Evolutionary conservation across 2,113 vertebrate genomes (phyloP).

Genomic region (Microtus montanus): DNA sequence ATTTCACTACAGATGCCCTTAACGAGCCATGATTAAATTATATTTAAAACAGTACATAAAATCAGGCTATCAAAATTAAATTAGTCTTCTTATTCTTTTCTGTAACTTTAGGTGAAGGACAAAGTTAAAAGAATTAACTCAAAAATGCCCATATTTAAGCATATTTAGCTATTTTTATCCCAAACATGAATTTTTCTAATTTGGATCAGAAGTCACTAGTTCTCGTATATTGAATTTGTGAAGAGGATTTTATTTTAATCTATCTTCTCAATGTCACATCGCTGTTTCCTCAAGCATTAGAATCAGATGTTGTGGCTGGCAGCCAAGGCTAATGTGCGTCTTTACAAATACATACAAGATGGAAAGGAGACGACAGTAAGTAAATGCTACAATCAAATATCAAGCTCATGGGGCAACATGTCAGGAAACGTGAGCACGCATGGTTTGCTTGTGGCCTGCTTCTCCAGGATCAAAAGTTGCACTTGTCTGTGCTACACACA

Average conservation of each 20-base stretch:
- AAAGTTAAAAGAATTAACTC: constrained; percentile 65
- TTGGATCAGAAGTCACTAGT: constrained; percentile 59
- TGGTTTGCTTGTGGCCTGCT: background rate
- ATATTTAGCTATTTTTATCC: constrained; percentile 68
- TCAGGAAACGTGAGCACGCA: background rate
- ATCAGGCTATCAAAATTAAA: constrained; percentile 66
- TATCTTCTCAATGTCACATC: constrained; percentile 36
- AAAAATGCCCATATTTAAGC: constrained; percentile 53
- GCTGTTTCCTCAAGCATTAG: constrained; percentile 49
- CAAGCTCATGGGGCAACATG: background rate
- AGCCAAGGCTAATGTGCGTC: constrained; percentile 37
- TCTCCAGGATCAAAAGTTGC: background rate
- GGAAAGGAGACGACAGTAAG: background rate
- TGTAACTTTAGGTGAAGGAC: constrained; percentile 64
- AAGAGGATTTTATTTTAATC: background rate
- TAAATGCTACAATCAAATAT: background rate
- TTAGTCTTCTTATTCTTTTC: constrained; percentile 59
- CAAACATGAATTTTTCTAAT: constrained; percentile 61
- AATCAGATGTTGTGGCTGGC: constrained; percentile 51
- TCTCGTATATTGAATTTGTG: constrained; percentile 47
- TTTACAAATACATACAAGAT: constrained; percentile 47
- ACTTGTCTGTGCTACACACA: background rate
- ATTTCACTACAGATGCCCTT: constrained; percentile 55
- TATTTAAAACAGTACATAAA: constrained; percentile 71
- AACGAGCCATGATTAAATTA: constrained; percentile 63